Evolutionary conservation across 1,140 invertebrate species (phyloP), one percentile per base, ranked within the genome.

Genomic region (Trachymyrmex cornetzi): DNA sequence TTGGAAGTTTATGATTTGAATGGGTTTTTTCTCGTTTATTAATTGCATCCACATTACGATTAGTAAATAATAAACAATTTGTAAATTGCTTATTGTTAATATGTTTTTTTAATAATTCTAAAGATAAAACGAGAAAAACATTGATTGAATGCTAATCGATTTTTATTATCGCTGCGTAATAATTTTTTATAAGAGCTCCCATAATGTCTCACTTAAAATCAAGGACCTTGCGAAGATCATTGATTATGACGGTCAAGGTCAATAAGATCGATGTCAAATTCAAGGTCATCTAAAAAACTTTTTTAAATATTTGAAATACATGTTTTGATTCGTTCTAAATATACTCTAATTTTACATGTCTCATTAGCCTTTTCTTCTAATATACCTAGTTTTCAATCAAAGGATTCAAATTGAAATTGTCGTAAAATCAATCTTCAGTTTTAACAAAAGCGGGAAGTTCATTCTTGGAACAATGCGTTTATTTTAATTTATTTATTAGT

Each of bases 401-500:
- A 12, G 11, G 0, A 66, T 66, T 66, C 64, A 34, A 64, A 38
- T n/a, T 34, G 2, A 11, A 3, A 22, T 44, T 22, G 5, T 0
- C 1, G 11, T 67, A 44, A 44, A 6, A 44, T 2, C 12, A 22
- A 67, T 67, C 38, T 44, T 67, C 9, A n/a, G 7, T 9, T 64
- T 34, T 22, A 67, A 67, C 22, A 44, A 67, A 67, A 22, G 9
- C 30, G 19, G 3, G 19, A n/a, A 34, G 2, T 30, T 22, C 16
- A 1, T 0, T 22, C 27, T 48, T 50, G 2, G 14, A 48, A 14
- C 5, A 22, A 22, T 16, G n/a, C 3, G n/a, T 59, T 59, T 59
- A 30, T 16, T 30, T 69, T 67, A 67, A 67, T 67, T 67, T 48
- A 69, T 27, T 44, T 16, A 4, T 69, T 69, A 69, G 12, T 48